Percentiles rank a stretch among this genome's conserved stretches.
Conservation (phyloP, 2,888 invertebrate species). For the Dynastes tityus region DNA sequence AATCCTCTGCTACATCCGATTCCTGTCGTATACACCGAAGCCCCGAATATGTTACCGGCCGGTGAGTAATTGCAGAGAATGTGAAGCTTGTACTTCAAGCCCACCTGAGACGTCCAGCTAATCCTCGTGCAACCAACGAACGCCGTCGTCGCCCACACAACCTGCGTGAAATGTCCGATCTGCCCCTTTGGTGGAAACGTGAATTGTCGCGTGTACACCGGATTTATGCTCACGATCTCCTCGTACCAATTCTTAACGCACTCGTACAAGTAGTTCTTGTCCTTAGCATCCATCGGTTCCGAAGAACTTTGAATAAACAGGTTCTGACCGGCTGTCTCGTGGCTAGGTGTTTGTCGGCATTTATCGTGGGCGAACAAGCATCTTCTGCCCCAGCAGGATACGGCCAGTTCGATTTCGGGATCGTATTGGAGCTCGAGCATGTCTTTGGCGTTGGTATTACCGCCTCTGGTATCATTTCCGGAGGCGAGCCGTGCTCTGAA, state of each 20-base stretch:
- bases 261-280: background rate
- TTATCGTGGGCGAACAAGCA: conserved; percentile 32
- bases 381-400: conserved; percentile 32
- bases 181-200: background rate
- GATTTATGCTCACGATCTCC: conserved; percentile 11
- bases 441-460: background rate
- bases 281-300: background rate
- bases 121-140: conserved; percentile 40
- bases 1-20: background rate
- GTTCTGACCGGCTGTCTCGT: conserved; percentile 38
- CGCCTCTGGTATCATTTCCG: conserved; percentile 29
- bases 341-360: conserved; percentile 20
- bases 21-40: conserved; percentile 16
- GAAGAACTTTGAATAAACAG: background rate
- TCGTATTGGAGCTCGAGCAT: conserved; percentile 41
- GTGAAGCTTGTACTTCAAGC: background rate
- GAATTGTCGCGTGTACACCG: background rate
- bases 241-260: conserved; percentile 5
- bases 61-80: conserved; percentile 39
- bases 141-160: conserved; percentile 33
- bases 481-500: conserved; percentile 26
- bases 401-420: conserved; percentile 31
- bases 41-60: conserved; percentile 18
- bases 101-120: background rate
- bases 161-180: conserved; percentile 32